A percentile compares a stretch with the other conserved stretches of the same genome.
These are phyloP conservation scores for Gallinago paraguaiae DNA, from an alignment of 2,113 vertebrate species.

Conservation along the genomic window DNA sequence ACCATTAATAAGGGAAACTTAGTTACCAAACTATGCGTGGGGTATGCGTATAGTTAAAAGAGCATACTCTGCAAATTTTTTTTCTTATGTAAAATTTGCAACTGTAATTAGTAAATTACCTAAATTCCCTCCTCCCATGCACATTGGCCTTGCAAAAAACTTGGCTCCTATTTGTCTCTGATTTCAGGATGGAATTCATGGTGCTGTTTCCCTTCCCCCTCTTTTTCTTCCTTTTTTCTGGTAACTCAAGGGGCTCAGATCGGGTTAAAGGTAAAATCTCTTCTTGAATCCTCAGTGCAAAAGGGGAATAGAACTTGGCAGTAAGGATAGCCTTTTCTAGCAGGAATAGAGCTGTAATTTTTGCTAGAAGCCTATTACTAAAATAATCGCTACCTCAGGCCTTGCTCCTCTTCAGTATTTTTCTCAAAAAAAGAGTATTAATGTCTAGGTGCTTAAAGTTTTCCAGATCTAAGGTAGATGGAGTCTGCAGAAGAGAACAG, in stretches of 20 bases:
- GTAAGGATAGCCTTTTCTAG: background rate
- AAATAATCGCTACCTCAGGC: background rate
- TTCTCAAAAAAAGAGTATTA: background rate
- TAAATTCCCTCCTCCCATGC: background rate
- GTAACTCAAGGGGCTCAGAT: background rate
- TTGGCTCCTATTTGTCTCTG: background rate
- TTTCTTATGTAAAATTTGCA: background rate
- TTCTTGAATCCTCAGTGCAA: background rate
- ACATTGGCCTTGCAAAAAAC: background rate
- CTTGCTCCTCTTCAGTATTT: background rate
- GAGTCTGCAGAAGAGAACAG: background rate
- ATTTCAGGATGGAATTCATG: background rate
- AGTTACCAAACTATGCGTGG: background rate
- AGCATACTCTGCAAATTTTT: background rate
- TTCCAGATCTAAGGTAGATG: background rate
- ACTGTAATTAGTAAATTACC: background rate
- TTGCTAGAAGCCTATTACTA: background rate
- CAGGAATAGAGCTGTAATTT: background rate
- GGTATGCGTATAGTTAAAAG: background rate
- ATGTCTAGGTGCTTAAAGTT: background rate
- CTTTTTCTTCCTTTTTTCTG: background rate
- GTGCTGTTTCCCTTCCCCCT: background rate
- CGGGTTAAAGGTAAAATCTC: background rate
- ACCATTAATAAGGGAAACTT: background rate
- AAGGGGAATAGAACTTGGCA: background rate